A percentile compares a stretch with the other conserved stretches of the same genome.
Conservation (phyloP, 2,888 invertebrate species). For the Azorinus chamasolen region DNA sequence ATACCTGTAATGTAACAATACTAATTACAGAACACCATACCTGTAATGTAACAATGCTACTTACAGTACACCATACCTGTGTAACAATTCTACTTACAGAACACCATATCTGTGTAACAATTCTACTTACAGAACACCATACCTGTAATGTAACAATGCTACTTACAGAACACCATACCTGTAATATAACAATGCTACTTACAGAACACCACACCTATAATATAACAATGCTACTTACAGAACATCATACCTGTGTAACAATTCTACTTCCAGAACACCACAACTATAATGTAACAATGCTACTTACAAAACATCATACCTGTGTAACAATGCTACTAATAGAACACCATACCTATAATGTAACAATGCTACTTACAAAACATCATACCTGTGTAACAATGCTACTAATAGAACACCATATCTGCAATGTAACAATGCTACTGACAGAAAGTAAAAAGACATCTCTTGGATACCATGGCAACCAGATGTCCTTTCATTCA, state of each 20-base stretch:
- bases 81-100: conserved; percentile 78
- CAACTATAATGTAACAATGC: too few relatives aligned
- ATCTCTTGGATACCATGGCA: too few relatives aligned
- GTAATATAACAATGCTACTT: conserved; percentile 23
- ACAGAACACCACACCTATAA: conserved; percentile 84
- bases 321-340: conserved; percentile 66
- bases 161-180: conserved; percentile 85
- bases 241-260: too few relatives aligned
- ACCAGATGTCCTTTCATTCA: too few relatives aligned
- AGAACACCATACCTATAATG: conserved; percentile 84
- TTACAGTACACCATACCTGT: too few relatives aligned
- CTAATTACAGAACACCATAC: conserved; percentile 82
- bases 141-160: conserved; percentile 71
- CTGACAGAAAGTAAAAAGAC: too few relatives aligned
- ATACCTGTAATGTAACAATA: conserved; percentile 72
- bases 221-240: conserved; percentile 46
- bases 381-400: conserved; percentile 81
- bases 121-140: conserved; percentile 83
- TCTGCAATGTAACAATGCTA: too few relatives aligned
- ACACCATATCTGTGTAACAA: too few relatives aligned
- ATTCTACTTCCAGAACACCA: conserved; percentile 80
- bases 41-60: conserved; percentile 57
- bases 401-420: conserved; percentile 72
- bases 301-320: conserved; percentile 84
- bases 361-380: conserved; percentile 54